These are phyloP conservation scores for Plebejus argus DNA, from an alignment of 2,888 invertebrate genomes.

Conservation along the genomic window DNA sequence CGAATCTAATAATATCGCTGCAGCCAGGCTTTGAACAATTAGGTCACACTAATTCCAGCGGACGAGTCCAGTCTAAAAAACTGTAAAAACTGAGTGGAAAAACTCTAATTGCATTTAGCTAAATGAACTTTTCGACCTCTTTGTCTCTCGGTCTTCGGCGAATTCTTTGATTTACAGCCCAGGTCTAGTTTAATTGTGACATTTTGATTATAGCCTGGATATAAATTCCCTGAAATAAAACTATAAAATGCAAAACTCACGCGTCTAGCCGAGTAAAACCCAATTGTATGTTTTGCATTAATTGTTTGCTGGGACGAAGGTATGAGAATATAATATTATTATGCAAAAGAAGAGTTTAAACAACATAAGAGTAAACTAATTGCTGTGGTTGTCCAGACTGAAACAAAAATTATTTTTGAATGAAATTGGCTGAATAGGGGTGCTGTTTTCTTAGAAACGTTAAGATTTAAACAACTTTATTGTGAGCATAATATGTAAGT, in stretches of 20 bases:
- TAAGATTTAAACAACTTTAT: too few relatives aligned
- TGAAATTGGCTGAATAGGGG: too few relatives aligned
- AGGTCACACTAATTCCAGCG: neutral
- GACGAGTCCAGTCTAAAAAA: slow-evolving; percentile 5
- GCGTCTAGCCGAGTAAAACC: too few relatives aligned
- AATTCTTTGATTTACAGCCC: neutral
- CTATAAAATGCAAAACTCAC: neutral
- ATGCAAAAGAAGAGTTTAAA: too few relatives aligned
- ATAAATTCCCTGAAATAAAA: neutral
- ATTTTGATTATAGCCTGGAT: neutral
- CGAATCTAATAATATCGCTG: neutral
- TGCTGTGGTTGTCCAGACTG: too few relatives aligned
- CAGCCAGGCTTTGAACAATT: slow-evolving; percentile 6
- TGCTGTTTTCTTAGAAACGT: too few relatives aligned
- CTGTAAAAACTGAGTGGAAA: neutral
- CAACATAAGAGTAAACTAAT: too few relatives aligned
- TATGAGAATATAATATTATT: too few relatives aligned
- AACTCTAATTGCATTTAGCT: slow-evolving; percentile 14
- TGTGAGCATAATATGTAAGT: too few relatives aligned
- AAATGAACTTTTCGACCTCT: slow-evolving; percentile 5
- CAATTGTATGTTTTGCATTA: too few relatives aligned
- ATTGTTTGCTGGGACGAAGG: too few relatives aligned
- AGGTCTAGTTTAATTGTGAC: neutral
- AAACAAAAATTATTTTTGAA: too few relatives aligned
- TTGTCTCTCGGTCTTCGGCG: neutral